Evolutionary conservation across 92 coral and sea anemone species (phyloP).

Genomic region (Zoanthus solanderi): DNA sequence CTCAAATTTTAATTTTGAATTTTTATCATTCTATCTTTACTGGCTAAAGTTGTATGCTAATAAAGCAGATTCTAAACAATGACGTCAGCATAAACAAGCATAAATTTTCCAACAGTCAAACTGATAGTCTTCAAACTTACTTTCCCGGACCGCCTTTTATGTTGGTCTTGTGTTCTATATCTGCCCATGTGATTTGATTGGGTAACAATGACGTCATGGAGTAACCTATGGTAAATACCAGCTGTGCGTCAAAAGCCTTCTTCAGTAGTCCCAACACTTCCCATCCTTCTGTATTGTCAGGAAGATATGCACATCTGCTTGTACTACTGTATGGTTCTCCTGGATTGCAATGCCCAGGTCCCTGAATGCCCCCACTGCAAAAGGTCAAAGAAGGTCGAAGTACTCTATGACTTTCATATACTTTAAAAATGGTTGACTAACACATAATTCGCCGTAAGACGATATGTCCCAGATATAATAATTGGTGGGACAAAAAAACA

Average conservation of each 20-base stretch:
- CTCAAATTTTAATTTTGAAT: too few species aligned
- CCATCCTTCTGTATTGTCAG: constrained; percentile 18
- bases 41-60: too few species aligned
- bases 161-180: constrained; percentile 33
- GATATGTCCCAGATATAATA: too few species aligned
- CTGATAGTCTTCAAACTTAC: background rate
- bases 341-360: constrained; percentile 37
- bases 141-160: constrained; percentile 23
- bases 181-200: constrained; percentile 41
- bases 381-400: too few species aligned
- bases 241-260: constrained; percentile 30
- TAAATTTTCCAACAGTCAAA: background rate
- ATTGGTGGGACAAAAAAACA: too few species aligned
- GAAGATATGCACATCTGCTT: constrained; percentile 25
- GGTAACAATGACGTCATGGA: constrained; percentile 28
- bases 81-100: too few species aligned
- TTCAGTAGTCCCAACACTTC: constrained; percentile 4
- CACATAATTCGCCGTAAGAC: too few species aligned
- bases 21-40: too few species aligned
- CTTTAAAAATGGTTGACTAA: too few species aligned
- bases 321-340: constrained; percentile 26
- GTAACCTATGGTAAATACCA: constrained; percentile 31
- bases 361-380: constrained; percentile 26
- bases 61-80: too few species aligned
- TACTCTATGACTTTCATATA: too few species aligned